Evolutionary conservation across 2,113 vertebrate genomes (phyloP), one percentile per base, ranked within the genome.

Genomic region (Bos indicus): DNA sequence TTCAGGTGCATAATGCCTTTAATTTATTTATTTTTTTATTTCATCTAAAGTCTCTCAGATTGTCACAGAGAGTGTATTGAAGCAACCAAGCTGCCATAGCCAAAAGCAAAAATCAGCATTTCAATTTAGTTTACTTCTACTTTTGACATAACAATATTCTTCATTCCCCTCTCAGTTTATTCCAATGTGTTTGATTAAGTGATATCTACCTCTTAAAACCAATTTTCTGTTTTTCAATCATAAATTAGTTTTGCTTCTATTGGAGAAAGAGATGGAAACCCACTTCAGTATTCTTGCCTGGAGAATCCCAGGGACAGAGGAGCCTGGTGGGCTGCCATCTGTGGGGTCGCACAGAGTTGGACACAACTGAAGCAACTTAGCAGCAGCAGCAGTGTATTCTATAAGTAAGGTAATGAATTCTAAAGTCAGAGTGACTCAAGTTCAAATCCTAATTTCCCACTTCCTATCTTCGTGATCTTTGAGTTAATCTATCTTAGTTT

Each of bases 321-420:
- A 67, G 33, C 16, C 33, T 64, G 33, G 62, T 64, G 62, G 62
- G 62, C 16, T 67, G 30, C 62, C 6, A 3, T 62, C 62, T n/a
- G 30, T n/a, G 62, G 16, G 33, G 7, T n/a, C 0, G 16, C 7
- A 0, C 33, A 64, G 15, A 64, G 62, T 64, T 4, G 0, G 62
- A 64, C 33, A 33, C 0, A 7, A 64, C 33, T 64, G 33, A n/a
- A 64, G 33, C 0, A 0, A 9, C 15, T 64, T 4, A 64, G 62
- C 33, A 64, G 33, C 15, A 33, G 62, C 14, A 33, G 33, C 12
- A 52, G 14, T 30, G 16, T 62, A 16, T 77, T 71, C 6, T 23
- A 40, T 89, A 57, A 59, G 52, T 60, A 90, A 95, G 52, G 30
- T 7, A 77, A 33, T 26, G 3, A 7, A n/a, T 84, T 90, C 33